Conservation (phyloP, 2,888 invertebrate species). For the Ormyrus thymus region DNA sequence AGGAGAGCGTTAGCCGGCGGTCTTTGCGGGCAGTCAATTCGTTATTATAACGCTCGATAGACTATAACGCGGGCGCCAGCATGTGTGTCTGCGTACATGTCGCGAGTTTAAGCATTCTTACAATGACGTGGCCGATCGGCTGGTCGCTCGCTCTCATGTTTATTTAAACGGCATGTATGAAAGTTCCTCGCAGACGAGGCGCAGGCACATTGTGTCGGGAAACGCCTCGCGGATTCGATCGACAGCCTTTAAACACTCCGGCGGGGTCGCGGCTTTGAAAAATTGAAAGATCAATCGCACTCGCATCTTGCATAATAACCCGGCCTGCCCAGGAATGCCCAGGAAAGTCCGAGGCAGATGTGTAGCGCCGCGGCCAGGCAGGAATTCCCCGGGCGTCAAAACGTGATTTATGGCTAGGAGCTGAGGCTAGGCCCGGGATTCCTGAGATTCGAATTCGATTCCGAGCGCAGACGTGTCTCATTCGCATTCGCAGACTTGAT, state of each 20-base stretch:
- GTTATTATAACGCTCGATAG: constrained; percentile 55
- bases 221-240: constrained; percentile 29
- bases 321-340: constrained; percentile 20
- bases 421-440: constrained; percentile 41
- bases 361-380: constrained; percentile 27
- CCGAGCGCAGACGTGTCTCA: constrained; percentile 59
- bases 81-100: constrained; percentile 61
- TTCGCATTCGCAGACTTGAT: constrained; percentile 58
- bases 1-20: constrained; percentile 35
- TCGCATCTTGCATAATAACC: constrained; percentile 29
- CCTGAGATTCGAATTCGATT: constrained; percentile 49
- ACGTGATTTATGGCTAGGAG: constrained; percentile 56
- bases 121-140: constrained; percentile 72
- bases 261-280: constrained; percentile 17
- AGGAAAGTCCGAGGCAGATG: neutral
- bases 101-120: constrained; percentile 45
- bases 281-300: constrained; percentile 31
- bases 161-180: constrained; percentile 65
- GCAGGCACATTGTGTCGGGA: constrained; percentile 42
- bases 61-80: constrained; percentile 65
- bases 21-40: constrained; percentile 50
- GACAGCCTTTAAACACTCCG: constrained; percentile 9
- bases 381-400: constrained; percentile 52
- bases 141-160: constrained; percentile 65
- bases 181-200: constrained; percentile 62